Percentiles rank a stretch among this genome's conserved stretches.
Evolutionary conservation across 2,888 invertebrate genomes (phyloP).

Genomic region (Caradrina clavipalpis): DNA sequence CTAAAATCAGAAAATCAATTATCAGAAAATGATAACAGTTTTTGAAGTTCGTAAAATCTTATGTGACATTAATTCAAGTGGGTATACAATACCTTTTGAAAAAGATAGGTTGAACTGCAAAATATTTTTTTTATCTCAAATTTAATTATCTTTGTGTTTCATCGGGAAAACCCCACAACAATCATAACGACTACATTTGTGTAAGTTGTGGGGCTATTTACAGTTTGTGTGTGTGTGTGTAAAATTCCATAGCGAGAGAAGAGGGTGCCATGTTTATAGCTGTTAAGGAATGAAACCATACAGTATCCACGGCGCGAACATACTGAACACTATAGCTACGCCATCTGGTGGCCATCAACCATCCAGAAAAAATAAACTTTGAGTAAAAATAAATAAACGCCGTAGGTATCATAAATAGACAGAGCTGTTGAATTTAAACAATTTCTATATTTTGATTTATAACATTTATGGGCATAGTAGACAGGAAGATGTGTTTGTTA

Average conservation of each 20-base stretch:
- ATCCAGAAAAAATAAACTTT: constrained; percentile 87
- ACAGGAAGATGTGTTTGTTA: constrained; percentile 31
- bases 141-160: constrained; percentile 47
- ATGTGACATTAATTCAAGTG: not conserved
- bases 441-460: constrained; percentile 68
- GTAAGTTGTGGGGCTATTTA: constrained; percentile 77
- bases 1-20: too few species aligned
- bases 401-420: constrained; percentile 82
- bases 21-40: too few species aligned
- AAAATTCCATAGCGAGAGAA: constrained; percentile 81
- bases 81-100: not conserved
- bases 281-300: constrained; percentile 85
- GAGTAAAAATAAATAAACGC: constrained; percentile 86
- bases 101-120: not conserved
- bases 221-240: constrained; percentile 77
- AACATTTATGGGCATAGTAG: constrained; percentile 40
- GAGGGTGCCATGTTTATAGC: constrained; percentile 85
- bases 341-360: constrained; percentile 89
- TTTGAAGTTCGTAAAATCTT: too few species aligned
- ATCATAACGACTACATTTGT: constrained; percentile 77
- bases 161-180: constrained; percentile 77
- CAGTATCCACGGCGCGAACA: constrained; percentile 76
- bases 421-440: constrained; percentile 78
- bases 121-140: not conserved
- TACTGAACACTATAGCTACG: constrained; percentile 74